phyloP scores from a whole-genome alignment of 2,888 invertebrate species.

The Drosophila prostipennis region DNA sequence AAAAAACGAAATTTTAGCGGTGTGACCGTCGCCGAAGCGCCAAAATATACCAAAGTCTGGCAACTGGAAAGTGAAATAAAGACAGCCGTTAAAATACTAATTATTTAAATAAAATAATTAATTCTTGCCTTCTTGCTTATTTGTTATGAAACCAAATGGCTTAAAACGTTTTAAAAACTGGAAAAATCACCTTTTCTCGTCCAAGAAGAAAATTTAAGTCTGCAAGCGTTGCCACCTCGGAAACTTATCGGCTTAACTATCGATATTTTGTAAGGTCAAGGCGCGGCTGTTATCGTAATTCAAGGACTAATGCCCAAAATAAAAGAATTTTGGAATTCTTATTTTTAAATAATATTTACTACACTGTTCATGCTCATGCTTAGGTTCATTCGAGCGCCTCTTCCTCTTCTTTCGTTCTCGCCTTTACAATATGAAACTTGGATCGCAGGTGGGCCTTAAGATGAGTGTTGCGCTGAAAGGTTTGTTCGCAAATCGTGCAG shows the following conservation, averaged over 20 bases:
- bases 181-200: neutral
- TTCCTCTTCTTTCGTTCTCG: neutral
- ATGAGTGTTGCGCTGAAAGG: conserved; percentile 66
- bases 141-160: too few relatives aligned
- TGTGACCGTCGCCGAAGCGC: conserved; percentile 28
- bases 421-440: conserved; percentile 44
- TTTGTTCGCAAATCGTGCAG: conserved; percentile 53
- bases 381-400: neutral
- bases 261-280: neutral
- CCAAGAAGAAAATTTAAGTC: neutral
- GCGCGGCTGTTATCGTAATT: neutral
- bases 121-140: too few relatives aligned
- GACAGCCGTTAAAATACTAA: too few relatives aligned
- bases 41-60: conserved; percentile 14
- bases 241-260: neutral
- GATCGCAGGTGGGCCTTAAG: conserved; percentile 63
- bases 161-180: too few relatives aligned
- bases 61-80: neutral
- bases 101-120: too few relatives aligned
- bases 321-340: neutral
- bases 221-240: neutral
- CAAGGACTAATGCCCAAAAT: neutral
- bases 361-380: neutral
- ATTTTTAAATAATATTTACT: neutral
- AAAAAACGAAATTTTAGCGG: conserved; percentile 22